phyloP scores from a whole-genome alignment of 2,888 invertebrate genomes.

The Cloeon dipterum region DNA sequence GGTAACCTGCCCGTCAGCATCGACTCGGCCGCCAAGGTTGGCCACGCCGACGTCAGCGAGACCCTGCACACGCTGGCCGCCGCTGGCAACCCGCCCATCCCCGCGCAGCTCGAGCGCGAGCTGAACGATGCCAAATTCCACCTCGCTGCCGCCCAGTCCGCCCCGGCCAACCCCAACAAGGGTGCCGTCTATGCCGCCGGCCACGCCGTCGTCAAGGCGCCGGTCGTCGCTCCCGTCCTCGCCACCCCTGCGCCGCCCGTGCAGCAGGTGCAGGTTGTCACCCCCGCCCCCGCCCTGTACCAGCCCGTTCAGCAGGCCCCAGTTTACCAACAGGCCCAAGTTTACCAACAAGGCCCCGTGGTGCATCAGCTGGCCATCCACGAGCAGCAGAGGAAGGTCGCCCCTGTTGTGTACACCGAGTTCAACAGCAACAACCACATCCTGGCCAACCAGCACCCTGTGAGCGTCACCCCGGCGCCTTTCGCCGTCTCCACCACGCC shows the following conservation, averaged over 20 bases:
- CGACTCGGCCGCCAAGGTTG: conserved; percentile 1
- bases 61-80: not conserved
- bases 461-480: not conserved
- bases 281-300: not conserved
- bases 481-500: not conserved
- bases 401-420: not conserved
- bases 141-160: not conserved
- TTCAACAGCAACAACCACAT: not conserved
- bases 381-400: not conserved
- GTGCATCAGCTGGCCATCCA: not conserved
- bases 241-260: not conserved
- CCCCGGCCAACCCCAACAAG: not conserved
- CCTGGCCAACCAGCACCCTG: not conserved
- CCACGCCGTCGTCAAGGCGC: not conserved
- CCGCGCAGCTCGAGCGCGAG: not conserved
- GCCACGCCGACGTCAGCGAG: not conserved
- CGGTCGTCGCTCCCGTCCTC: not conserved
- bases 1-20: conserved; percentile 1
- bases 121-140: not conserved
- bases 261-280: not conserved
- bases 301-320: not conserved
- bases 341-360: not conserved
- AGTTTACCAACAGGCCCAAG: not conserved
- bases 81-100: not conserved
- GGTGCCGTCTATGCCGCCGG: not conserved